A percentile compares a stretch with the other conserved stretches of the same genome.
Conservation (phyloP, 2,113 vertebrate species). For the Thamnophis sirtalis region DNA sequence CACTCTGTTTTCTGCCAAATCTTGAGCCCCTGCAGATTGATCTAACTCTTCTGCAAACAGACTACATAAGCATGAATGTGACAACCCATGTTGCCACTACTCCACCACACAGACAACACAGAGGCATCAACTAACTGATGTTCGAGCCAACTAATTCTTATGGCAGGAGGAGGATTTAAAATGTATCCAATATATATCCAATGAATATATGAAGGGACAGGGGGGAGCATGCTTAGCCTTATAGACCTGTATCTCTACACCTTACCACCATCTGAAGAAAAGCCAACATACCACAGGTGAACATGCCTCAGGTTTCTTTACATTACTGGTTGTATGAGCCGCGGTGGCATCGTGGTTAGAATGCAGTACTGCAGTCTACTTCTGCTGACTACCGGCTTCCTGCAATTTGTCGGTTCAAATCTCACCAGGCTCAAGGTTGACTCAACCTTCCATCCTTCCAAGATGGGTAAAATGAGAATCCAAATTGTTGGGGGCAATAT, state of each 20-base stretch:
- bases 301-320: not conserved
- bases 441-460: no score
- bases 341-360: no score
- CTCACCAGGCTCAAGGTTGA: no score
- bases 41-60: not conserved
- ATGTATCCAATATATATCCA: not conserved
- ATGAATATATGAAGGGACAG: not conserved
- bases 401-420: no score
- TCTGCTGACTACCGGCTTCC: no score
- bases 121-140: not conserved
- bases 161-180: not conserved
- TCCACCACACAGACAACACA: not conserved
- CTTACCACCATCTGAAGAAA: not conserved
- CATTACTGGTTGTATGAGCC: not conserved
- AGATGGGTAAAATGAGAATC: no score
- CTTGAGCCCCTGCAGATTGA: not conserved
- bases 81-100: not conserved
- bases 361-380: no score
- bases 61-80: not conserved
- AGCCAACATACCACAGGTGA: not conserved
- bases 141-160: not conserved
- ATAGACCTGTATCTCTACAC: not conserved
- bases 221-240: not conserved
- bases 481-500: no score
- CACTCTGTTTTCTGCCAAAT: not conserved